Evolutionary conservation across 2,113 vertebrate genomes (phyloP), one percentile per base, ranked within the genome.

Genomic region (Buteo buteo): DNA sequence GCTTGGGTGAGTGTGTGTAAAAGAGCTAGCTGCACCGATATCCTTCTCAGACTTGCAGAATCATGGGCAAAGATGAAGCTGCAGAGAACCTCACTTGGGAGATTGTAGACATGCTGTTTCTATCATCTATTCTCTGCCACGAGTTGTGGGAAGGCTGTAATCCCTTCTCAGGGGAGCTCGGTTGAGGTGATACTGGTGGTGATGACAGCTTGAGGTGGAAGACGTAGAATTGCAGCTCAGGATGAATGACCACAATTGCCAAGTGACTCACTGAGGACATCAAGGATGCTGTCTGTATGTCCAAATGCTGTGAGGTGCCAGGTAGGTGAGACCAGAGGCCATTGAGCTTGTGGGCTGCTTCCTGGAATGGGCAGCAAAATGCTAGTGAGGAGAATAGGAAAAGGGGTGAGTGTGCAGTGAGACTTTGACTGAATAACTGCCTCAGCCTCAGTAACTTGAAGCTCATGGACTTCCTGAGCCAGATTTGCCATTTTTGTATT

Each of bases 131-230:
- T 40, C 31, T 50, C 58, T 77, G 20, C 45, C 9, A 11, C 1
- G 4, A 40, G 44, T 65, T 59, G 10, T 54, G 55, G 61, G 32
- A 65, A 76, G n/a, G 55, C 67, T 65, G 38, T 7, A 26, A 0
- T 24, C 24, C 9, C n/a, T 55, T 66, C 40, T 55, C 18, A 3
- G 18, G 38, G 28, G 20, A 76, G 45, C n/a, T 50, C 0, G 0
- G 14, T 22, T 71, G 50, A 15, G 61, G 24, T 50, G 50, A 22
- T 59, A 7, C 34, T 61, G 62, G 38, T 55, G 62, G 38, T 61
- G 55, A 22, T 1, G 9, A 52, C 19, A 62, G 42, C 76, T 86
- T 17, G 24, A 69, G 49, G 42, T 21, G 34, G 20, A 49, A 54
- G 38, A 11, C 1, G 4, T 16, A 52, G 38, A 31, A 25, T 1